A percentile compares a stretch with the other conserved stretches of the same genome.
Conservation (phyloP, 2,113 vertebrate species). For the Podarcis muralis region DNA sequence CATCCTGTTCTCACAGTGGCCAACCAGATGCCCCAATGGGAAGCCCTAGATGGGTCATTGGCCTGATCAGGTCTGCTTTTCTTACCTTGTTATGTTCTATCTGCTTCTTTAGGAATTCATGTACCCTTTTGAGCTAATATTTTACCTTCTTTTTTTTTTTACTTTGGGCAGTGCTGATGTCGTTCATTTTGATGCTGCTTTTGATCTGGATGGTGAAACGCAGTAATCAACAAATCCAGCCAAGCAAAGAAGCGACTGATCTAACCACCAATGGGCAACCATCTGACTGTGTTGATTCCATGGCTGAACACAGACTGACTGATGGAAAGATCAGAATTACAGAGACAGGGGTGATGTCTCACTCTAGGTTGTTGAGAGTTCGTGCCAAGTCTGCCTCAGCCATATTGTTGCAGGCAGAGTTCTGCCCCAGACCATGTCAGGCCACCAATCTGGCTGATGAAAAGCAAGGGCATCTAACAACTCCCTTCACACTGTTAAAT, state of each 20-base stretch:
- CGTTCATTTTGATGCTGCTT: slow-evolving; percentile 53
- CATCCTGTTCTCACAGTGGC: too few relatives aligned
- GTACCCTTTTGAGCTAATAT: background rate
- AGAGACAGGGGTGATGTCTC: accelerated
- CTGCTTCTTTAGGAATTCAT: background rate
- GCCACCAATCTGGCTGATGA: background rate
- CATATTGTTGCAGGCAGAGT: slow-evolving; percentile 54
- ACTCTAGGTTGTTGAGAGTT: background rate
- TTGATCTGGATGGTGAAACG: slow-evolving; percentile 60
- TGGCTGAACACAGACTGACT: background rate
- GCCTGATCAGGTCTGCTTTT: too few relatives aligned
- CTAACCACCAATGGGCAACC: background rate
- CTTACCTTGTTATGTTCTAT: background rate
- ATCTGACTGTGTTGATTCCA: accelerated
- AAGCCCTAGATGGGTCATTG: too few relatives aligned
- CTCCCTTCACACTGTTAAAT: background rate
- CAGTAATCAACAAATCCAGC: slow-evolving; percentile 55
- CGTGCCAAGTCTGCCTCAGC: slow-evolving; percentile 75
- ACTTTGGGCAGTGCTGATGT: slow-evolving; percentile 66
- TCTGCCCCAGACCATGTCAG: background rate
- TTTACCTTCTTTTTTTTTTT: background rate
- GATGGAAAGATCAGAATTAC: accelerated
- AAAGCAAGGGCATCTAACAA: background rate
- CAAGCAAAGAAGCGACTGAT: background rate
- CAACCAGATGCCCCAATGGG: too few relatives aligned